These are phyloP conservation scores for Torymus texanus DNA, from an alignment of 2,888 invertebrate species.

Conservation along the genomic window DNA sequence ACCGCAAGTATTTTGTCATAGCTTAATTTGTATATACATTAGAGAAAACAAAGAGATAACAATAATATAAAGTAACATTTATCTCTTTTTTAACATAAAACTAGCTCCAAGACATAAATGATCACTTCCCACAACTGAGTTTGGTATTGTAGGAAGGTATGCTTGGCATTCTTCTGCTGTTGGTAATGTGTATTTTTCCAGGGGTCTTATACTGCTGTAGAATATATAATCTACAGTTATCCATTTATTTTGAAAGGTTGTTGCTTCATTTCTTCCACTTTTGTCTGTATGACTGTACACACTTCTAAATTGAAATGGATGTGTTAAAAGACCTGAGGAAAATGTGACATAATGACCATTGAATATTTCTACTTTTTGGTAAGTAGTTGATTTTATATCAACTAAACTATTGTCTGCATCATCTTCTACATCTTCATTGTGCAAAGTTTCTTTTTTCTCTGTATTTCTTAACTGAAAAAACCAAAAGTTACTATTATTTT, in stretches of 20 bases:
- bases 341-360: constrained; percentile 72
- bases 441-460: constrained; percentile 46
- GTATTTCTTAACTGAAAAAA: constrained; percentile 63
- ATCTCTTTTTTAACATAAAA: constrained; percentile 78
- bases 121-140: constrained; percentile 85
- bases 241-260: constrained; percentile 87
- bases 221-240: constrained; percentile 94
- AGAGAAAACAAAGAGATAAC: constrained; percentile 21
- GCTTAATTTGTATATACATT: constrained; percentile 49
- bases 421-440: not conserved
- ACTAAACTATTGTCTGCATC: constrained; percentile 54
- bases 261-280: constrained; percentile 78
- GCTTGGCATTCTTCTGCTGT: constrained; percentile 78
- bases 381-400: constrained; percentile 58
- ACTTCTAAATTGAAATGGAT: constrained; percentile 82
- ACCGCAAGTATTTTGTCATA: constrained; percentile 35
- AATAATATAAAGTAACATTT: constrained; percentile 13
- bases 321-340: constrained; percentile 80
- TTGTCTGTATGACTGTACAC: constrained; percentile 80
- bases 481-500: constrained; percentile 14
- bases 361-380: constrained; percentile 65
- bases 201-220: constrained; percentile 79
- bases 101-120: constrained; percentile 87
- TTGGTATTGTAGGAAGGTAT: constrained; percentile 82
- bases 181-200: constrained; percentile 80